Evolutionary conservation across 2,888 invertebrate species (phyloP).

Genomic region (Lamellibrachia columna): DNA sequence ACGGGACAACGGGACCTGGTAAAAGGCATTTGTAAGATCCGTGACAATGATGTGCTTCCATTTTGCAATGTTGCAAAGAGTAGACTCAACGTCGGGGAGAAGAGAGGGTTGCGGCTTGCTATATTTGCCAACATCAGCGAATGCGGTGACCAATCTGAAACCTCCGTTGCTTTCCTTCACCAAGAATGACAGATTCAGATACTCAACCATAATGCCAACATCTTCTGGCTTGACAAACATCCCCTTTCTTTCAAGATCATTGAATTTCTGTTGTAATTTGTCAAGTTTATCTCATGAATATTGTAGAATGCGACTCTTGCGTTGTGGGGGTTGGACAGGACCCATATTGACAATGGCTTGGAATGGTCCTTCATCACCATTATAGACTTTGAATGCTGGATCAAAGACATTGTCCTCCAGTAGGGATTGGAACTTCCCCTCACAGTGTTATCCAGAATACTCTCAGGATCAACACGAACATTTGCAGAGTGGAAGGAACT

Average conservation of each 20-base stretch:
- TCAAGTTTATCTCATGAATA: slow-evolving; percentile 40
- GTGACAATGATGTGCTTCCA: slow-evolving; percentile 36
- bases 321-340: slow-evolving; percentile 42
- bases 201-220: slow-evolving; percentile 39
- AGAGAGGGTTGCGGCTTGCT: slow-evolving; percentile 44
- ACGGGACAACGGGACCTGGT: slow-evolving; percentile 23
- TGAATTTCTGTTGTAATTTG: slow-evolving; percentile 41
- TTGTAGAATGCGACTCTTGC: slow-evolving; percentile 43
- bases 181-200: slow-evolving; percentile 46
- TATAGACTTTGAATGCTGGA: not conserved
- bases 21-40: slow-evolving; percentile 36
- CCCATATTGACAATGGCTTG: slow-evolving; percentile 45
- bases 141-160: slow-evolving; percentile 43
- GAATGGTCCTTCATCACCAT: slow-evolving; percentile 13
- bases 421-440: slow-evolving; percentile 13
- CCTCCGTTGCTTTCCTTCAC: slow-evolving; percentile 41
- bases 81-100: slow-evolving; percentile 27
- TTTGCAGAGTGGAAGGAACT: not conserved
- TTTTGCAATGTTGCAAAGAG: slow-evolving; percentile 29
- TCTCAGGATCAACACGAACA: not conserved
- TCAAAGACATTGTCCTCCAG: not conserved
- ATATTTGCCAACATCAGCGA: slow-evolving; percentile 43
- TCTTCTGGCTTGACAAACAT: slow-evolving; percentile 42
- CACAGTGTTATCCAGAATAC: not conserved
- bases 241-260: slow-evolving; percentile 42